Base-by-base conservation (phyloP, 2,888 invertebrate genomes). In the Melieria picta region DNA sequence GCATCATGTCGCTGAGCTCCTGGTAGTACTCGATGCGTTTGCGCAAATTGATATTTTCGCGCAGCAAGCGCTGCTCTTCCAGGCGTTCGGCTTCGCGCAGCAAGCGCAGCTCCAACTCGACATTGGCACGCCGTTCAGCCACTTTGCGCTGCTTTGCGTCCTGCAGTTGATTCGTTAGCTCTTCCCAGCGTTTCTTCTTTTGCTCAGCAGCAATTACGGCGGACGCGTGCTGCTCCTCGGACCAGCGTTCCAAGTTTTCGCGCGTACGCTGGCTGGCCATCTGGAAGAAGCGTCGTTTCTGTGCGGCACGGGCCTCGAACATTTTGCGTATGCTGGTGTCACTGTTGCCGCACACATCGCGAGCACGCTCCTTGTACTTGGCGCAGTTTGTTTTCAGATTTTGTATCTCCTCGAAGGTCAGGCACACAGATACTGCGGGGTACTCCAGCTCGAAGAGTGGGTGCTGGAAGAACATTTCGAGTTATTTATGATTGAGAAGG, bases 261-360 rank as follows among this genome's bases (percentile, higher is more conserved):
- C 78, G 76, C 1, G 82, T 81, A 65, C 80, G 89, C 10, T 89
- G 75, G 0, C 88, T 84, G 6, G 90, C 90, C 84, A 89, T 88
- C 78, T 89, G 89, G 0, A 88, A 87, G 71, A 89, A 89, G 0
- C 88, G 88, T 61, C 88, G 88, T 71, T 87, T 87, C 67, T 88
- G 88, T 0, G 88, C 88, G 63, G 88, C 87, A 45, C 87, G 84
- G 67, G 88, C 88, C 10, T 89, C 80, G 56, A 89, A 82, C 5
- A 90, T 87, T 78, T 88, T 87, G 16, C 88, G 86, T 78, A 90
- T 89, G n/a, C 62, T 69, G 0, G 89, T 88, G 13, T 89, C 86
- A 0, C 88, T 85, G 56, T 88, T 87, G 0, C 89, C 89, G 71
- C 89, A 89, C 0, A 89, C 88, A 11, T 79, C 72, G 5, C 75